Conservation (phyloP, 2,888 invertebrate species). For the Rhabditoides inermis region DNA sequence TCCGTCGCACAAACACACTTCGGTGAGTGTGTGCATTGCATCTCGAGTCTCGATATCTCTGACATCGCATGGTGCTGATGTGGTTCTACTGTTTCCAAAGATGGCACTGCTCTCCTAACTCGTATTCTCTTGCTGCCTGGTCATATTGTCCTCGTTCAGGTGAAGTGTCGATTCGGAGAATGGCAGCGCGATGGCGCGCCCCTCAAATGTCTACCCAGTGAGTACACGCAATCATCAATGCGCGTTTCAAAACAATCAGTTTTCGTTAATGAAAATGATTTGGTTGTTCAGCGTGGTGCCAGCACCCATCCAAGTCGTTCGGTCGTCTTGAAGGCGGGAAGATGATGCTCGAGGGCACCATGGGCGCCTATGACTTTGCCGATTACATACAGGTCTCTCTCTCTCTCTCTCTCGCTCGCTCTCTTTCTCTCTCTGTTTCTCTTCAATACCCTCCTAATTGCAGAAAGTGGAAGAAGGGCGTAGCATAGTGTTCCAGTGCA, state of each 20-base stretch:
- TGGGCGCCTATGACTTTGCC: conserved; percentile 56
- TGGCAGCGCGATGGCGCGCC: conserved; percentile 61
- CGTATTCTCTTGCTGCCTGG: too few relatives aligned
- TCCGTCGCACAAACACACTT: too few relatives aligned
- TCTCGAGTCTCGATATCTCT: too few relatives aligned
- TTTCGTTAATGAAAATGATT: background rate
- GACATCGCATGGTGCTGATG: too few relatives aligned
- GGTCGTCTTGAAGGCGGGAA: conserved; percentile 52
- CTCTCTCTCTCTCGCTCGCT: too few relatives aligned
- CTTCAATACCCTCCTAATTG: too few relatives aligned
- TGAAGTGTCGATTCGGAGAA: conserved; percentile 81
- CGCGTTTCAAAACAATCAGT: background rate
- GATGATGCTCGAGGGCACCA: conserved; percentile 53
- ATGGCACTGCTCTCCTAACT: too few relatives aligned
- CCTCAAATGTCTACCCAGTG: conserved; percentile 44
- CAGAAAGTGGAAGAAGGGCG: conserved; percentile 46
- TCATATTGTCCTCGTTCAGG: too few relatives aligned
- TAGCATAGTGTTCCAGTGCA: conserved; percentile 51
- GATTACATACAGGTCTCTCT: conserved; percentile 52
- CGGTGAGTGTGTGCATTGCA: too few relatives aligned
- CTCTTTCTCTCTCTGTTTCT: too few relatives aligned
- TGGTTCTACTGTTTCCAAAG: too few relatives aligned
- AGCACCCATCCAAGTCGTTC: conserved; percentile 44
- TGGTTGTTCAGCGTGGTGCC: conserved; percentile 42
- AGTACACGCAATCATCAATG: background rate